Conservation (phyloP, 2,888 invertebrate genomes). For the Orthosia gothica region DNA sequence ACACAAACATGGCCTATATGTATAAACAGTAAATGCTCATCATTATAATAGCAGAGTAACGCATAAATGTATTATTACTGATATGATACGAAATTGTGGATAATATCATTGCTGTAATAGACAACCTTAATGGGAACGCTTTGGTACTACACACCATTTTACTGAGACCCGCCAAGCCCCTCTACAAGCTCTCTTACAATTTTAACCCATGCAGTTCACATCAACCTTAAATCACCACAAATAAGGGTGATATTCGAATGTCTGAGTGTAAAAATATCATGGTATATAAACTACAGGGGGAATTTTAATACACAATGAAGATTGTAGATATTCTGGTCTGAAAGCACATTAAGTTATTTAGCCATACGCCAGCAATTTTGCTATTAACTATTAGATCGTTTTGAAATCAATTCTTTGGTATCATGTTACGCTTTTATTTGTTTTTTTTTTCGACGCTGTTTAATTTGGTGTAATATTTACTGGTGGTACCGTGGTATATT, state of each 20-base stretch:
- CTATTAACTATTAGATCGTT: conserved; percentile 84
- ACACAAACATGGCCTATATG: conserved; percentile 12
- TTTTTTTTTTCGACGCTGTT: conserved; percentile 64
- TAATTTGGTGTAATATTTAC: conserved; percentile 48
- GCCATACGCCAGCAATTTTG: conserved; percentile 82
- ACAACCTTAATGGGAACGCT: conserved; percentile 81
- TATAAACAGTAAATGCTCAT: conserved; percentile 66
- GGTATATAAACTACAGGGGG: conserved; percentile 64
- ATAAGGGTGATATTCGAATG: conserved; percentile 35
- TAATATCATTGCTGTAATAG: conserved; percentile 87
- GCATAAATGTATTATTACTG: conserved; percentile 81
- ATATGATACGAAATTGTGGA: conserved; percentile 82
- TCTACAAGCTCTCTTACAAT: conserved; percentile 63
- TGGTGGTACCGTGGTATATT: conserved; percentile 55
- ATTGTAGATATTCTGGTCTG: conserved; percentile 70
- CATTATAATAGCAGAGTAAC: conserved; percentile 69
- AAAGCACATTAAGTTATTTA: conserved; percentile 86
- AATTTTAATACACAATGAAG: conserved; percentile 70
- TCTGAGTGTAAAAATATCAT: conserved; percentile 18
- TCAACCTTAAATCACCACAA: background rate
- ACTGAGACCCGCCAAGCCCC: conserved; percentile 70
- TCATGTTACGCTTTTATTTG: conserved; percentile 69
- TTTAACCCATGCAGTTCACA: conserved; percentile 18
- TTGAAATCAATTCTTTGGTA: conserved; percentile 82
- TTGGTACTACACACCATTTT: conserved; percentile 76